These are phyloP conservation scores for Acrobasis consociella DNA, from an alignment of 2,888 invertebrate genomes.

Conservation along the genomic window DNA sequence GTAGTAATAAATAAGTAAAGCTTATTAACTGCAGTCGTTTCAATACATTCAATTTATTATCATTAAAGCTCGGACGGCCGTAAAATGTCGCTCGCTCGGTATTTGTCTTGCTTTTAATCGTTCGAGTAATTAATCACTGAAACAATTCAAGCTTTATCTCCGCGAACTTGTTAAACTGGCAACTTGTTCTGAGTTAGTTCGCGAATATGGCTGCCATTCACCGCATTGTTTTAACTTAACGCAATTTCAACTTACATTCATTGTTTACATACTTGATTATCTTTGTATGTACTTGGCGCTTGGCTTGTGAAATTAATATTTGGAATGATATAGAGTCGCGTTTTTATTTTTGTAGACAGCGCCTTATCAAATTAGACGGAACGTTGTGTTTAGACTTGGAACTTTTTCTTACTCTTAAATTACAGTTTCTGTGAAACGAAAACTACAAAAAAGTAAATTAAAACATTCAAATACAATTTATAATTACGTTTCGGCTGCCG, in stretches of 20 bases:
- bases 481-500: no score
- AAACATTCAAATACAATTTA: no score
- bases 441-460: no score
- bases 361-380: no score
- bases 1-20: no score
- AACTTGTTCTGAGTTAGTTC: conserved; percentile 59
- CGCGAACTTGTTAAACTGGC: conserved; percentile 58
- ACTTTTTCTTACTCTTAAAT: no score
- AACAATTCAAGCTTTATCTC: conserved; percentile 57
- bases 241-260: conserved; percentile 33
- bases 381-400: no score
- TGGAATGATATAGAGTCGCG: conserved; percentile 7
- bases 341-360: no score
- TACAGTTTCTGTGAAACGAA: no score
- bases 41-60: conserved; percentile 13
- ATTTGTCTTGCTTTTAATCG: conserved; percentile 27
- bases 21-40: conserved; percentile 23
- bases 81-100: conserved; percentile 14
- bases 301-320: background rate
- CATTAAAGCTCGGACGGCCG: conserved; percentile 6
- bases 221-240: conserved; percentile 45
- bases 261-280: conserved; percentile 23
- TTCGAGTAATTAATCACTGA: conserved; percentile 53
- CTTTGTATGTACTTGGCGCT: conserved; percentile 8
- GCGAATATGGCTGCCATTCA: conserved; percentile 44